A percentile compares a stretch with the other conserved stretches of the same genome.
Conservation (phyloP, 2,113 vertebrate species). For the Penelope pileata region DNA sequence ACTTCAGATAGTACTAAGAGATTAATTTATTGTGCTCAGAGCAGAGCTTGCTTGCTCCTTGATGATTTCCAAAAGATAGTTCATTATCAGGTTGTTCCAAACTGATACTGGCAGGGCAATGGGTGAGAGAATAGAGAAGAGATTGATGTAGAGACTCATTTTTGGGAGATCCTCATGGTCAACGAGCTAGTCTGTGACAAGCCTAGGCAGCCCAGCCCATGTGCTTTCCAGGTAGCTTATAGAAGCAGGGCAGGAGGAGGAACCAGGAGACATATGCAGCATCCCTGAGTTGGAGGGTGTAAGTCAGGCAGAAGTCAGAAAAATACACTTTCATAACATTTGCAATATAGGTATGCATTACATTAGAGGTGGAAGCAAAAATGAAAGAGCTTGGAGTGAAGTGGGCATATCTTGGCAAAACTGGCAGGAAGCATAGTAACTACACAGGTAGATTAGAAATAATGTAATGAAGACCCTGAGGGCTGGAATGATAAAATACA, state of each 20-base stretch:
- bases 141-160: background rate
- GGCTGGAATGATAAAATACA: background rate
- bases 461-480: background rate
- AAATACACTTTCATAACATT: background rate
- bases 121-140: background rate
- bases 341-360: background rate
- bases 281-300: background rate
- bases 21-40: background rate
- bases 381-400: background rate
- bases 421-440: background rate
- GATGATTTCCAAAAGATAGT: background rate
- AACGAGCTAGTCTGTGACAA: background rate
- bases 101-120: background rate
- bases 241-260: background rate
- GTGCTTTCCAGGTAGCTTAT: background rate
- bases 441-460: background rate
- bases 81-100: background rate
- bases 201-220: background rate
- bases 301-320: background rate
- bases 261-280: accelerated
- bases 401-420: background rate
- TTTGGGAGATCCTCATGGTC: background rate
- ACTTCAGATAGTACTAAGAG: background rate
- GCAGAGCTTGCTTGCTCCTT: background rate
- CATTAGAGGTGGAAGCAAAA: background rate